Percentiles rank a stretch among this genome's conserved stretches.
These are phyloP conservation scores for Eumerus sabulonum DNA, from an alignment of 2,888 invertebrate species.

Conservation along the genomic window DNA sequence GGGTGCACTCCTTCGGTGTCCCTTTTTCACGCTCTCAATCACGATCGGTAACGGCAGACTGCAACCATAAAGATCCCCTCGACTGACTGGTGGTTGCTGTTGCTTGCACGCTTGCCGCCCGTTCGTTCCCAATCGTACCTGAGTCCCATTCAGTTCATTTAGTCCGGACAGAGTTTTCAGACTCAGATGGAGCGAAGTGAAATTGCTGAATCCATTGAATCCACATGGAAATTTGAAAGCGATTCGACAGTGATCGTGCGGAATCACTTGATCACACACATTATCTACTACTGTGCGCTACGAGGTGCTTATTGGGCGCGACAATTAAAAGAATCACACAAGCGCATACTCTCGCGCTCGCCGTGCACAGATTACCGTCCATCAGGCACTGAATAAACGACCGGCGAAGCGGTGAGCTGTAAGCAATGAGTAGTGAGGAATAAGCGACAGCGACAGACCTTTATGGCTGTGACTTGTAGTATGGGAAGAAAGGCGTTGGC, in stretches of 20 bases:
- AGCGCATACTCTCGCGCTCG: background rate
- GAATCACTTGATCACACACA: conserved; percentile 58
- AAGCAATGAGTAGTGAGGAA: no score
- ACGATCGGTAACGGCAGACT: conserved; percentile 37
- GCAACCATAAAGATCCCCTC: background rate
- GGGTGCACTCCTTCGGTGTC: conserved; percentile 61
- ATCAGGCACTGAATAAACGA: no score
- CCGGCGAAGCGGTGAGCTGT: no score
- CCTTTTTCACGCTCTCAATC: conserved; percentile 62
- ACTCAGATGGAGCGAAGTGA: background rate
- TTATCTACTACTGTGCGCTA: conserved; percentile 53
- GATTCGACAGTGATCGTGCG: conserved; percentile 55
- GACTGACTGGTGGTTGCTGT: background rate
- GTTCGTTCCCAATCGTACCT: conserved; percentile 28
- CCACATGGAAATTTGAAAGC: conserved; percentile 53
- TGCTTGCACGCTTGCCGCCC: background rate
- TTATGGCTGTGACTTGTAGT: background rate
- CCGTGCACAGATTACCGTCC: no score
- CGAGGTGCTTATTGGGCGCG: conserved; percentile 47
- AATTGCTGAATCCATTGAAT: background rate
- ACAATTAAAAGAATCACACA: conserved; percentile 50
- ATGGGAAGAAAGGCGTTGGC: conserved; percentile 42
- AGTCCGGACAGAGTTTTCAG: conserved; percentile 22
- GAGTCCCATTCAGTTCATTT: conserved; percentile 37
- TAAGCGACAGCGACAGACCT: background rate